Conservation (phyloP, 2,888 invertebrate genomes). For the Eupithecia insigniata region DNA sequence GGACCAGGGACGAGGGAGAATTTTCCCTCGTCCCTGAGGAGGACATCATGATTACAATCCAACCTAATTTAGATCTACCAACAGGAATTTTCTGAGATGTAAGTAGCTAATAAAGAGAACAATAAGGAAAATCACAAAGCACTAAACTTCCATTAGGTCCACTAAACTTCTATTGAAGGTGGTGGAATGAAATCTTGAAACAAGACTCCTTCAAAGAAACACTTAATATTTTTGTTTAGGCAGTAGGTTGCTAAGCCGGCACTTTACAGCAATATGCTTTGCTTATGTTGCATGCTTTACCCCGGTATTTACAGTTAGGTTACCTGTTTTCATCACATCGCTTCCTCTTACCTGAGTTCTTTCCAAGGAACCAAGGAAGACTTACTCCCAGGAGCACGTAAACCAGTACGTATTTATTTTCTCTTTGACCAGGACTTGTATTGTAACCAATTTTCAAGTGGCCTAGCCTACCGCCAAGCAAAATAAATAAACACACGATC, state of each 20-base stretch:
- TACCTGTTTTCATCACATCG: neutral
- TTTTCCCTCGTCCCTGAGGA: no score
- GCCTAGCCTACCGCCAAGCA: slow-evolving; percentile 11
- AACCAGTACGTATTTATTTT: no score
- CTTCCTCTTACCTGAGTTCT: neutral
- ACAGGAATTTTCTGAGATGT: no score
- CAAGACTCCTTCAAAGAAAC: neutral
- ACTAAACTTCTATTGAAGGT: no score
- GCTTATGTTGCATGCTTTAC: neutral
- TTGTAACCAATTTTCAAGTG: no score
- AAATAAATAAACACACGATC: slow-evolving; percentile 19
- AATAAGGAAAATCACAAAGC: neutral
- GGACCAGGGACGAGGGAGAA: no score
- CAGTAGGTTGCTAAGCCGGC: neutral
- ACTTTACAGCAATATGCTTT: neutral
- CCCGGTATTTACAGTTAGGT: neutral
- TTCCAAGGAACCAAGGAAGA: neutral
- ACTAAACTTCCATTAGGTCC: neutral
- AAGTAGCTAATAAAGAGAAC: neutral
- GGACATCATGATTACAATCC: neutral
- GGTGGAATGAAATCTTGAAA: neutral
- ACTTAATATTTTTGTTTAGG: neutral
- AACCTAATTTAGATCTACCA: neutral
- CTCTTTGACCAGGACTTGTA: no score
- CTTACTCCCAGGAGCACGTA: neutral